These are phyloP conservation scores for Desoria tigrina DNA, from an alignment of 2,888 invertebrate species.

Conservation along the genomic window DNA sequence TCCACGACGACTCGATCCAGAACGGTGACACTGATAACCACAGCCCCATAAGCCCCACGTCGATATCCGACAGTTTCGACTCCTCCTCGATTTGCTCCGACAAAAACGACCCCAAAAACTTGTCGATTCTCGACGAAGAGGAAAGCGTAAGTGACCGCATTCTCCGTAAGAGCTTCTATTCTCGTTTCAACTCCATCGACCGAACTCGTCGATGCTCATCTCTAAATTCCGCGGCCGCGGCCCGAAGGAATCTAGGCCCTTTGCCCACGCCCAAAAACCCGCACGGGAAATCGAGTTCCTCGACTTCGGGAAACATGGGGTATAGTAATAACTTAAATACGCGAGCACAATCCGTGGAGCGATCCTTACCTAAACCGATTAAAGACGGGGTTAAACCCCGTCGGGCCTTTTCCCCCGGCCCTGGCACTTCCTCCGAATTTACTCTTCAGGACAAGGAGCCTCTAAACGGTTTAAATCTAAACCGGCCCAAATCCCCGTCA, in stretches of 20 bases:
- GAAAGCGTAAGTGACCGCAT: slow-evolving; percentile 84
- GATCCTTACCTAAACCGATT: not conserved
- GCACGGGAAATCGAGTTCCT: not conserved
- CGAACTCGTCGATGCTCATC: slow-evolving; percentile 59
- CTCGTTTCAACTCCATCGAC: slow-evolving; percentile 82
- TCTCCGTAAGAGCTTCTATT: slow-evolving; percentile 83
- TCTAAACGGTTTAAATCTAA: not conserved
- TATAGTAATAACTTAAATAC: not conserved
- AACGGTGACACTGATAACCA: not conserved
- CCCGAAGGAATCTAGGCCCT: slow-evolving; percentile 11
- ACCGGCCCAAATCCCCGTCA: slow-evolving; percentile 22
- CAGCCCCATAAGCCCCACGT: slow-evolving; percentile 30
- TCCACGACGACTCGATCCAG: not conserved
- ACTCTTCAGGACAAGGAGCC: no score
- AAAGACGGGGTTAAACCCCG: not conserved
- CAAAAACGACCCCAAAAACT: slow-evolving; percentile 58
- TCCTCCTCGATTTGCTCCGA: slow-evolving; percentile 71
- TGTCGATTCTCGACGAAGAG: slow-evolving; percentile 58
- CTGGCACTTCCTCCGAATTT: not conserved
- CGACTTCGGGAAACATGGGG: not conserved
- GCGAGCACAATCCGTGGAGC: not conserved
- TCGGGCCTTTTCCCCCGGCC: not conserved
- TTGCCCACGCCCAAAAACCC: not conserved
- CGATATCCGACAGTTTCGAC: slow-evolving; percentile 61
- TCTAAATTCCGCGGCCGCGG: slow-evolving; percentile 19